Evolutionary conservation across 2,797 vertebrate genomes (phyloP), one percentile per base, ranked within the genome.

Genomic region (Fistularia commersonii): DNA sequence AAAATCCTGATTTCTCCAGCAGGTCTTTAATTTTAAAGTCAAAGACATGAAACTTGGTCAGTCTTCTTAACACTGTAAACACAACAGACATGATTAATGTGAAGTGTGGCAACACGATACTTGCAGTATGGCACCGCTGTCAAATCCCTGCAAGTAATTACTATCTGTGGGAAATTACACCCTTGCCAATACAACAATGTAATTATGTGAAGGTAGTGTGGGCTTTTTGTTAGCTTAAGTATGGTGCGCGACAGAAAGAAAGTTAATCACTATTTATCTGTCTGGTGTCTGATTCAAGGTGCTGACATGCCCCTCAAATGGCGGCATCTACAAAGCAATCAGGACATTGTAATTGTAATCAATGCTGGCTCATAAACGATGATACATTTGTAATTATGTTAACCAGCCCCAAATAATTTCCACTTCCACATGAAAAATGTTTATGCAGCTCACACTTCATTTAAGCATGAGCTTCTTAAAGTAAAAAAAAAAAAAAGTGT

Each of bases 301-400:
- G 55, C 64, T 72, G 73, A 76, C 80, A 68, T 65, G 51, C 65
- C 51, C 41, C 69, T 57, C 57, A 74, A 74, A 76, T 48, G 48
- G 23, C 57, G 48, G 48, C 72, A 61, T 50, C 52, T 57, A 60
- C 64, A 62, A 74, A 67, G 64, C 68, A 77, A 82, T 84, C 79
- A 82, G 47, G 53, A 58, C 12, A 62, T 48, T 61, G 54, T 79
- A 68, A 80, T 77, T 79, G 64, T 76, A 80, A 80, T 84, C 73
- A 76, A 54, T 59, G 54, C 47, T 52, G 54, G 64, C 57, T 76
- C 53, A 62, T 52, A 42, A 47, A 58, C 64, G 61, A 71, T 66
- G 60, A 70, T 70, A 69, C 40, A 45, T 49, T 32, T 36, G 23
- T 61, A 80, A 83, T 82, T 72, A 81, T 63, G 50, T 57, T 77